These are phyloP conservation scores for Agonopterix alstromeriana DNA, from an alignment of 2,888 invertebrate species.

Conservation along the genomic window DNA sequence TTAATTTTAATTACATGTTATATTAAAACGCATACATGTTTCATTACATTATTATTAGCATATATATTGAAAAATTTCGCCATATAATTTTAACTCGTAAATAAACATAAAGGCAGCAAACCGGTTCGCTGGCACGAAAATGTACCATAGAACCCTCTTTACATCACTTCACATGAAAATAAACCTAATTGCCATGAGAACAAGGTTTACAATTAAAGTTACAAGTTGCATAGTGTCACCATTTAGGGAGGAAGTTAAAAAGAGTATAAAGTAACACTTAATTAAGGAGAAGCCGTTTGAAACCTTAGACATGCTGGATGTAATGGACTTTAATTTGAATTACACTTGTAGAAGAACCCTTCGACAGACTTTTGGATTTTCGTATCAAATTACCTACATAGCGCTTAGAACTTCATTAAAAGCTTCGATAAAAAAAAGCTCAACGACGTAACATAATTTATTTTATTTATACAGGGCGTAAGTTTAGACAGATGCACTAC, in stretches of 20 bases:
- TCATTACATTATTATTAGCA: not conserved
- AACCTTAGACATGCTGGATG: constrained; percentile 43
- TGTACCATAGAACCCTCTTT: constrained; percentile 22
- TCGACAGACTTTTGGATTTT: too few relatives aligned
- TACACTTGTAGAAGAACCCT: constrained; percentile 1
- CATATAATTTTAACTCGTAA: constrained; percentile 25
- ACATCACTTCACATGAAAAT: constrained; percentile 25
- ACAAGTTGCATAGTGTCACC: constrained; percentile 19
- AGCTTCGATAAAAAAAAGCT: too few relatives aligned
- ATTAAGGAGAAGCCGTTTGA: constrained; percentile 63
- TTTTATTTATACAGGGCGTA: too few relatives aligned
- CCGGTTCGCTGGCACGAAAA: constrained; percentile 47
- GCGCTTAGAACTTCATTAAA: too few relatives aligned
- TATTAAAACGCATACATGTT: too few relatives aligned
- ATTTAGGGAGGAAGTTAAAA: constrained; percentile 24
- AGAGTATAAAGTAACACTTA: constrained; percentile 51
- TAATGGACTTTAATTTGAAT: constrained; percentile 34
- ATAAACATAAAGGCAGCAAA: constrained; percentile 16
- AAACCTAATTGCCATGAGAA: constrained; percentile 5
- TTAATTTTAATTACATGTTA: too few relatives aligned
- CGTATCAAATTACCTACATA: too few relatives aligned
- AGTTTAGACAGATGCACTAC: too few relatives aligned
- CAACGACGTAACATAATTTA: too few relatives aligned
- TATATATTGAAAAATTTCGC: not conserved
- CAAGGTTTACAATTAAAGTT: constrained; percentile 22